Evolutionary conservation across 1,140 invertebrate genomes (phyloP), one percentile per base, ranked within the genome.

Genomic region (Rhopalosiphum padi): DNA sequence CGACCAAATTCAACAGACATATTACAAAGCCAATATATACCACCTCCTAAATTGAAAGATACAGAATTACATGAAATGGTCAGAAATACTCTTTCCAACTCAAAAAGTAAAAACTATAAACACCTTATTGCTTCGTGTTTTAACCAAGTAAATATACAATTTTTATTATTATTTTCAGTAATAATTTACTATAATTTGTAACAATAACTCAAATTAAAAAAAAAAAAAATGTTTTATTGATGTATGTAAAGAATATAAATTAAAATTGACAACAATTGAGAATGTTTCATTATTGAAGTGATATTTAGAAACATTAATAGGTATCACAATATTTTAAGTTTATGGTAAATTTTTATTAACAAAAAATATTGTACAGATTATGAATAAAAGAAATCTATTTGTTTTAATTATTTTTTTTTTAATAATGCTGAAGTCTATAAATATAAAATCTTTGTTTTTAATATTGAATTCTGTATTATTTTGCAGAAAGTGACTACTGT

Each of bases 1-100:
- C 96, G 98, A 41, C 98, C 98, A 0, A 97, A 98, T 1, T 97
- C 98, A 22, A 96, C 97, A 94, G 98, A 99, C 95, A 95, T 99
- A 25, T 95, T 99, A 11, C 96, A 97, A 88, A 98, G 98, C 1
- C 96, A 98, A 93, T 96, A 97, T 94, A 95, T 99, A 18, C 98
- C 98, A 9, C 68, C 82, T 18, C 97, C 96, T 22, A 96, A 97
- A 94, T 96, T 98, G 51, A 97, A 98, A 95, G 98, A 98, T 95
- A 96, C 96, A 22, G 97, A 97, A 94, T 95, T 98, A 22, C 96
- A 97, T 94, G 97, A 98, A 94, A 96, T 98, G 94, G 95, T 99
- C 41, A 95, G 97, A 9, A 97, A 97, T 92, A 98, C 97, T 0
- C 95, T 99, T 22, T 96, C 96, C 3, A 98, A 98, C 95, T 97